Base-by-base conservation (phyloP, 2,113 vertebrate genomes). In the Microcebus ravelobensis region DNA sequence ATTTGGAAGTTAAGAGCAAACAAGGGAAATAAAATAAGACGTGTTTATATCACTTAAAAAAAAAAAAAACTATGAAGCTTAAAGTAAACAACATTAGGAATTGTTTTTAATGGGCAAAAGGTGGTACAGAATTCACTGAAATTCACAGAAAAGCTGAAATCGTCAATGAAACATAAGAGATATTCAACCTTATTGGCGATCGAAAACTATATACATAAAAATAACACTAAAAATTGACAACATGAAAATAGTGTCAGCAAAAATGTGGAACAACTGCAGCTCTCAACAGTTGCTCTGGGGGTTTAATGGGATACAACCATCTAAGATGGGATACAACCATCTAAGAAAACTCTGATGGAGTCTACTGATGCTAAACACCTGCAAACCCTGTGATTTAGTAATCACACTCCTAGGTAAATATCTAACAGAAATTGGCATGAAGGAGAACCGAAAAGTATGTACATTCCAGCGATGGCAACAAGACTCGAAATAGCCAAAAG, bases 1-100 rank as follows among this genome's bases (percentile, higher is more conserved):
- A 83, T 73, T 79, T 70, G 70, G 39, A 83, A 95, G 74, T 90
- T 73, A 90, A 81, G 73, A 79, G 50, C 59, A 94, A 90, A 96
- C 68, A 79, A 77, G 68, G 73, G 52, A 84, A 96, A 80, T 84
- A 52, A 97, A 77, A 39, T 42, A 85, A 95, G 63, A 80, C 18
- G 57, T 71, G 29, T 90, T 92, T 74, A 65, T 11, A 73, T 74
- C 50, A 82, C 63, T 82, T 82, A 50, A 11, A 48, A 50, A 85
- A 11, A 48, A 50, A 85, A 91, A 77, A 77, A 48, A 50, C 70
- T 57, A 23, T 39, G 8, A 73, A 34, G 50, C 48, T 77, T 94
- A 88, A 42, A 90, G 36, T 42, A 86, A 89, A 88, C 68, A 71
- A 70, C 7, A 6, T 73, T 48, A 80, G 42, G 2, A 85, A 61